These are phyloP conservation scores for Mylabris phalerata DNA, from an alignment of 1,140 invertebrate species.

Conservation along the genomic window DNA sequence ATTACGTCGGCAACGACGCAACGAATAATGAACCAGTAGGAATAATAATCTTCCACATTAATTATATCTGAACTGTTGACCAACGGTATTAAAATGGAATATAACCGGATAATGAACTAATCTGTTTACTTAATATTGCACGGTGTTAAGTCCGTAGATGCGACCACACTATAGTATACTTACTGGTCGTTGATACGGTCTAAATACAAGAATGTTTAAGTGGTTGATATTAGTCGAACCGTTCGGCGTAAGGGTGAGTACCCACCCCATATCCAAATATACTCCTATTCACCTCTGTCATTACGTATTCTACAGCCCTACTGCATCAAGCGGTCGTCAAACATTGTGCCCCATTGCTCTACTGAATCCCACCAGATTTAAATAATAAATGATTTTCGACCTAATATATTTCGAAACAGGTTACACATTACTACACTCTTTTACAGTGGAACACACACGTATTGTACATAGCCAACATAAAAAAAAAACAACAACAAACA, in stretches of 20 bases:
- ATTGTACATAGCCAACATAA: background rate
- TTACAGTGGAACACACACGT: background rate
- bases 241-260: too few species aligned
- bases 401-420: conserved; percentile 10
- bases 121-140: conserved; percentile 33
- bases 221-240: conserved; percentile 1
- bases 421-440: conserved; percentile 8
- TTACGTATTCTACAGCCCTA: conserved; percentile 14
- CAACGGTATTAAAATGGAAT: conserved; percentile 28
- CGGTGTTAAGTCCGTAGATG: conserved; percentile 20
- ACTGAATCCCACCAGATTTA: conserved; percentile 16
- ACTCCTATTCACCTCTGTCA: conserved; percentile 8
- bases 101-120: conserved; percentile 32
- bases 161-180: conserved; percentile 4
- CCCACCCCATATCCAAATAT: background rate
- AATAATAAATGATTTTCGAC: conserved; percentile 17
- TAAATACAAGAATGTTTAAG: conserved; percentile 7
- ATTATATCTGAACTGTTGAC: conserved; percentile 29
- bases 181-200: background rate
- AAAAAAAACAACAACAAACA: background rate
- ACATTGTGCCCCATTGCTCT: conserved; percentile 10
- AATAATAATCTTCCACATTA: conserved; percentile 26
- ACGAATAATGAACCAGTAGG: conserved; percentile 20
- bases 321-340: conserved; percentile 16
- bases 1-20: conserved; percentile 15